Base-by-base conservation (phyloP, 2,888 invertebrate species). In the Ganaspis brasiliensis region DNA sequence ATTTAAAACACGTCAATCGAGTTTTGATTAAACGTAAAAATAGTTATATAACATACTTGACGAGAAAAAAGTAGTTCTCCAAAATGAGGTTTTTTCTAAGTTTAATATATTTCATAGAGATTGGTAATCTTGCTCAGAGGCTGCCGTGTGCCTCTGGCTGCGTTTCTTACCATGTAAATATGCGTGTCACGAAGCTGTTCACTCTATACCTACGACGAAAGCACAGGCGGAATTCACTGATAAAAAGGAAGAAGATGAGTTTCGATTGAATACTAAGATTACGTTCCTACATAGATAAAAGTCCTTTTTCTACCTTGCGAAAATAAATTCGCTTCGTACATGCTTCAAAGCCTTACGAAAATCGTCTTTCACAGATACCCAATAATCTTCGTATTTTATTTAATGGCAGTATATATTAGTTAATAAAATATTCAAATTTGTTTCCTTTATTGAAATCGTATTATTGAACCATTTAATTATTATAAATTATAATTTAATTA, bases 131-230 rank as follows among this genome's bases (percentile, higher is more conserved):
- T 63, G 37, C 61, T 37, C 12, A 63, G 19, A 37, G 35, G 12
- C 61, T 37, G 61, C 37, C 26, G 14, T 57, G n/a, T 57, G 56
- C 37, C 77, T 56, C 72, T 40, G 73, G 77, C 73, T 74, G 73
- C 49, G 77, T 79, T 75, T 77, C 75, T 79, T 77, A 73, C 35
- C 71, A 79, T 79, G 77, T 76, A 79, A 61, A 79, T 79, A 79
- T 79, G 79, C 79, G 75, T 72, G 77, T 79, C 79, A 79, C 79
- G 79, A 74, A 75, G 77, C 77, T 79, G 75, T 79, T 79, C 79
- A 71, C 71, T 75, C 79, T 75, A 76, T 61, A 76, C 74, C 77
- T 76, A 70, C 35, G 21, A 12, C 61, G 76, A 75, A 56, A 71
- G 74, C 75, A 71, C 67, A 49, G 70, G 70, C 49, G 76, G 49